Conservation (phyloP, 2,797 vertebrate genomes). For the Poeciliopsis turneri region DNA sequence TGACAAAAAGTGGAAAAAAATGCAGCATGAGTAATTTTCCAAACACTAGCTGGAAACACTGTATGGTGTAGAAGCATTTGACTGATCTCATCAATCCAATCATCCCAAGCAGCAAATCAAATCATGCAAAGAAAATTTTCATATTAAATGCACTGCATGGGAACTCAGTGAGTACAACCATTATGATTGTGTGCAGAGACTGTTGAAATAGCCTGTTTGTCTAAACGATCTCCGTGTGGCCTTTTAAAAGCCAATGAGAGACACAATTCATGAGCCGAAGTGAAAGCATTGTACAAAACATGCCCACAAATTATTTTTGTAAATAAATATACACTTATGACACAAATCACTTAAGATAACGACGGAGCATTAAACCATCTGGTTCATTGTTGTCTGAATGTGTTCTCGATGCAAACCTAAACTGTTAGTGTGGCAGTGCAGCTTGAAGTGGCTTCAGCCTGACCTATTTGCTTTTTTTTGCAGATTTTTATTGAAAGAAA, state of each 20-base stretch:
- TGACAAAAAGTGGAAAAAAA: background rate
- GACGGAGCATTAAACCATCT: background rate
- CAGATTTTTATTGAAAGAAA: background rate
- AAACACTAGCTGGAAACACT: background rate
- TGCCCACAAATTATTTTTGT: background rate
- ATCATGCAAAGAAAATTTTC: conserved; percentile 38
- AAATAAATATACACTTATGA: conserved; percentile 9
- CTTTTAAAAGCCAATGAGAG: conserved; percentile 30
- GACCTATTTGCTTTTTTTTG: background rate
- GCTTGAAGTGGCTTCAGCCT: background rate
- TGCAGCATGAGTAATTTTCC: background rate
- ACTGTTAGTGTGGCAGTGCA: background rate
- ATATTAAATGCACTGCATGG: background rate
- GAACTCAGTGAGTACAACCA: conserved; percentile 25
- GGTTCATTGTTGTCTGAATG: background rate
- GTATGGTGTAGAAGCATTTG: conserved; percentile 14
- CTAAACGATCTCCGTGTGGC: conserved; percentile 54
- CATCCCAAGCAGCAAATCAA: conserved; percentile 51
- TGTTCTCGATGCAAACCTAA: background rate
- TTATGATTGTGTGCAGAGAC: conserved; percentile 48
- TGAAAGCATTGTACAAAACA: conserved; percentile 27
- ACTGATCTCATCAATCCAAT: conserved; percentile 56
- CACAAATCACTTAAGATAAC: background rate
- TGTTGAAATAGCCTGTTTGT: conserved; percentile 53
- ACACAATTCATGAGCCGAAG: conserved; percentile 28